A percentile compares a stretch with the other conserved stretches of the same genome.
Conservation (phyloP, 2,113 vertebrate species). For the Centropus unirufus region DNA sequence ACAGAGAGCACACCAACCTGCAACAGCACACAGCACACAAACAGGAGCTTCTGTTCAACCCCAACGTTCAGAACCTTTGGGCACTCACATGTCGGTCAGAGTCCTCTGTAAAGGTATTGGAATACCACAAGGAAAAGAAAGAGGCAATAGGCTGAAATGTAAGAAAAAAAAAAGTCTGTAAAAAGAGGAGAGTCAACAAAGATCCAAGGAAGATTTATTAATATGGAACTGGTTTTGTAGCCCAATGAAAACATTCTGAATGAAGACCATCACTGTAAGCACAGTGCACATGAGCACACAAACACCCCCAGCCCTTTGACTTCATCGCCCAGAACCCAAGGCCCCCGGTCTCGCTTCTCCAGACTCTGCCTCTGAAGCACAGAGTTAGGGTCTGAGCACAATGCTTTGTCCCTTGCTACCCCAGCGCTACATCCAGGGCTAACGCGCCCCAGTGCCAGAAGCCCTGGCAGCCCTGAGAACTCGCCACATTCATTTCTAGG, state of each 20-base stretch:
- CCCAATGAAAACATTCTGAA: background rate
- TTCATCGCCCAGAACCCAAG: background rate
- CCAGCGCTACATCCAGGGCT: background rate
- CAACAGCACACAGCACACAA: background rate
- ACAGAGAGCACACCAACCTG: accelerated
- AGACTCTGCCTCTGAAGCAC: background rate
- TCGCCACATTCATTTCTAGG: background rate
- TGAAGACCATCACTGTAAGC: background rate
- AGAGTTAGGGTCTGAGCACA: background rate
- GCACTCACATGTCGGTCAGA: background rate
- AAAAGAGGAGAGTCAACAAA: background rate
- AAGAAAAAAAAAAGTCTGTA: background rate
- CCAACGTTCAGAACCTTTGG: background rate
- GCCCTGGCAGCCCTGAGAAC: background rate
- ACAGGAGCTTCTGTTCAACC: background rate
- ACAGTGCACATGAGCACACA: accelerated
- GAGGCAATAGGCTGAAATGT: background rate
- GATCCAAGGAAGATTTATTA: background rate
- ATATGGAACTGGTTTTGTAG: background rate
- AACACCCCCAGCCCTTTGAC: background rate
- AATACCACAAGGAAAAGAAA: background rate
- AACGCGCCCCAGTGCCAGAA: background rate
- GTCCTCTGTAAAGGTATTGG: background rate
- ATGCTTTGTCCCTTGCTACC: background rate
- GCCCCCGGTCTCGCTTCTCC: background rate